Evolutionary conservation across 2,797 vertebrate species (phyloP).

Genomic region (Neosalanx taihuensis): DNA sequence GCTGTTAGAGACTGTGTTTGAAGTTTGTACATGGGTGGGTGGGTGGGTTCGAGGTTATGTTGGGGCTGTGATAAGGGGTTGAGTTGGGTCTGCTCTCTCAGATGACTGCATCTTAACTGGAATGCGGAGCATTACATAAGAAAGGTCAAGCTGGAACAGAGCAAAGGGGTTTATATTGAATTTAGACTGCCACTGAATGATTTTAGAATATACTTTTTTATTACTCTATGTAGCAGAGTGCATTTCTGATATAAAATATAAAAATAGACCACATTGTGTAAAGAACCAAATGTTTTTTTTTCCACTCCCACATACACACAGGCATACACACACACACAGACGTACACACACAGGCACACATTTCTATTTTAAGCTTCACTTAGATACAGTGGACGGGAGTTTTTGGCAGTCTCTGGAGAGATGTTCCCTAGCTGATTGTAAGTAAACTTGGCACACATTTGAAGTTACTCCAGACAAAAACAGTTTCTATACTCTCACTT

Average conservation of each 20-base stretch:
- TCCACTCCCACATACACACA: not conserved
- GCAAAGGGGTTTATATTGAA: too few species aligned
- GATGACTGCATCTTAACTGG: slow-evolving; percentile 41
- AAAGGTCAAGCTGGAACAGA: slow-evolving; percentile 34
- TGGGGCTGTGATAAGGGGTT: slow-evolving; percentile 34
- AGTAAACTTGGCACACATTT: not conserved
- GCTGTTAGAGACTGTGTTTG: not conserved
- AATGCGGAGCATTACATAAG: slow-evolving; percentile 44
- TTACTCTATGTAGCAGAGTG: not conserved
- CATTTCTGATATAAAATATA: not conserved
- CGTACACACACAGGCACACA: not conserved
- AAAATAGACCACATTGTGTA: not conserved
- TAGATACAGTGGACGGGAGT: not conserved
- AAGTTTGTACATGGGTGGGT: too few species aligned
- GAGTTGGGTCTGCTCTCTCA: slow-evolving; percentile 35
- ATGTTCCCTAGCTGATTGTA: not conserved
- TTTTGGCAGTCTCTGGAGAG: not conserved
- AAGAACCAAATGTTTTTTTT: not conserved
- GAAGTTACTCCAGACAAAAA: not conserved
- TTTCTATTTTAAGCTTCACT: too few species aligned
- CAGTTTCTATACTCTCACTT: not conserved
- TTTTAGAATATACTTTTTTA: not conserved
- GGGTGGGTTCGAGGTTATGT: slow-evolving; percentile 3
- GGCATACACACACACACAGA: not conserved
- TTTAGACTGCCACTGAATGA: not conserved